Percentiles rank a stretch among this genome's conserved stretches.
Evolutionary conservation across 2,113 vertebrate species (phyloP).

Genomic region (Gobiocypris rarus): DNA sequence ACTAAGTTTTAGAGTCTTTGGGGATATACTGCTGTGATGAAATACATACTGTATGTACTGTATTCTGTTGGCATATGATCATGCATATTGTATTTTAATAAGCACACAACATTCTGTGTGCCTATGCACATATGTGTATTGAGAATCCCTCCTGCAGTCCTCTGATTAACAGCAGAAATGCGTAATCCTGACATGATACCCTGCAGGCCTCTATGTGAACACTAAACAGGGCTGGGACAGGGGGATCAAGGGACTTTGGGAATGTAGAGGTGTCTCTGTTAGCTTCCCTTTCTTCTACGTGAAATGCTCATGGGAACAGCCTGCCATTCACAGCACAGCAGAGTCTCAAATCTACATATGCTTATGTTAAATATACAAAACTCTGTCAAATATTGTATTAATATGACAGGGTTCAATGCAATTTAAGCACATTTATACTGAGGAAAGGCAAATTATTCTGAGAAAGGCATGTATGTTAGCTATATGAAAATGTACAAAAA

Average conservation of each 20-base stretch:
- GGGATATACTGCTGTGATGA: background rate
- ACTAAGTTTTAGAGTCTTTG: background rate
- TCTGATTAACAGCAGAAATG: conserved; percentile 40
- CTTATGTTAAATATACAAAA: conserved; percentile 47
- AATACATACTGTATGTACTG: background rate
- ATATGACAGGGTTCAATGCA: conserved; percentile 50
- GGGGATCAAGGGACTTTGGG: conserved; percentile 28
- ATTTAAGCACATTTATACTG: conserved; percentile 29
- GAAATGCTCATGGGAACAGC: conserved; percentile 40
- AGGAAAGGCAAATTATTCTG: conserved; percentile 12
- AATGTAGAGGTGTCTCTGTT: conserved; percentile 33
- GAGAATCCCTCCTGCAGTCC: conserved; percentile 5
- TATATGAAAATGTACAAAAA: background rate
- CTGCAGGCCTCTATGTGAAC: conserved; percentile 45
- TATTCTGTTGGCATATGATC: background rate
- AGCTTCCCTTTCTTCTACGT: conserved; percentile 19
- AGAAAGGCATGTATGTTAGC: background rate
- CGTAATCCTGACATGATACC: conserved; percentile 40
- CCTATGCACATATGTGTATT: conserved; percentile 25
- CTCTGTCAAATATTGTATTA: conserved; percentile 48
- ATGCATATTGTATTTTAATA: conserved; percentile 23
- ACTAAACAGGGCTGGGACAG: conserved; percentile 40
- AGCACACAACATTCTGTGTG: background rate
- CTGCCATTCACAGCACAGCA: conserved; percentile 29
- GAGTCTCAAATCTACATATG: conserved; percentile 19